Evolutionary conservation across 1,140 invertebrate species (phyloP), one percentile per base, ranked within the genome.

Genomic region (Cydia fagiglandana): DNA sequence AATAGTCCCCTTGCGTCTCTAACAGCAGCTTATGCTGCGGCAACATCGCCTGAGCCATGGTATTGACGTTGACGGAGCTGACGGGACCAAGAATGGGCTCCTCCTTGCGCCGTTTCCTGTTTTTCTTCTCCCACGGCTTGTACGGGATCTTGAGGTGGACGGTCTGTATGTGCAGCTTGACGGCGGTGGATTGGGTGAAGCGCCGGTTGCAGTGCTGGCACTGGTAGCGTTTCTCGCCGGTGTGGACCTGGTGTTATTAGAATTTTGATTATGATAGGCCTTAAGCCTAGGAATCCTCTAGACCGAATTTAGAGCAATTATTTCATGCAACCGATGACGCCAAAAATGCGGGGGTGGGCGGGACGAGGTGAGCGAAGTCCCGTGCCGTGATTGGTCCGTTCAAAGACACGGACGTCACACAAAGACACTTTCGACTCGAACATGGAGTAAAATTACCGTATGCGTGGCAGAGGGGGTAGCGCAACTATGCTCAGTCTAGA

Each of bases 121-220:
- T 91, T 81, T 91, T 92, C 86, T 91, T 92, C 74, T 91, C 87
- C 89, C 89, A 92, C 0, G 91, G 91, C 10, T 89, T 88, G 80
- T 92, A 92, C 0, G 91, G 91, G 70, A 92, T 92, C 81, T 92
- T 92, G 3, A 92, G 79, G 50, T 92, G 91, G 1, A 92, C 91
- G 0, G 91, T 92, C 64, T 92, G 91, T 70, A 92, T 90, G 85
- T 92, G 91, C 0, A 92, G 81, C 15, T 92, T 92, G 15, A 91
- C 87, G 2, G 91, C 90, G 30, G 83, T 89, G 80, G 87, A 90
- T 75, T 92, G 91, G 0, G 91, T 88, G 83, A 92, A 92, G n/a
- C 91, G 88, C 0, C 89, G 84, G 78, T 83, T 86, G 79, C 89
- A 92, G 53, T 91, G 86, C 41, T 89, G 88, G 17, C 91, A 92